A percentile compares a stretch with the other conserved stretches of the same genome.
Conservation (phyloP, 2,797 vertebrate species). For the Syndactyla subalaris region DNA sequence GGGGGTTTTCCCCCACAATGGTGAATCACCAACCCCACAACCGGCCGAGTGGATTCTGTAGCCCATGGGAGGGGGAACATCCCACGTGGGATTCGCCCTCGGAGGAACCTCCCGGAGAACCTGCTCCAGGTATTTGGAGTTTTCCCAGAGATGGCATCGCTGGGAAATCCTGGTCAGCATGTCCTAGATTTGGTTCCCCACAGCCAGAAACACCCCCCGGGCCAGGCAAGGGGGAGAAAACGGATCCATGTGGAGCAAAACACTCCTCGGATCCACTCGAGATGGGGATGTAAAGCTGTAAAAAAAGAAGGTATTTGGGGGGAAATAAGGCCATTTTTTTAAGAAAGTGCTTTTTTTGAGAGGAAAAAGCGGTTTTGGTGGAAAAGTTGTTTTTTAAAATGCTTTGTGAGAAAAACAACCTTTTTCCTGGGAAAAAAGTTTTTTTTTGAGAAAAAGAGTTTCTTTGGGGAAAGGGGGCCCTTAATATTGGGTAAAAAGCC, state of each 20-base stretch:
- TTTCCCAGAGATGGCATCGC: not conserved
- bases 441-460: not conserved
- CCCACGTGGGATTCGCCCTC: not conserved
- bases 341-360: not conserved
- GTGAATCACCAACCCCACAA: not conserved
- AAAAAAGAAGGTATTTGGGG: not conserved
- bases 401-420: not conserved
- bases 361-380: not conserved
- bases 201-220: not conserved
- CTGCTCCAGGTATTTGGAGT: not conserved
- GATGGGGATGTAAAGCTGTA: not conserved
- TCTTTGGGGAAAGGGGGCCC: not conserved
- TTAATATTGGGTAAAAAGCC: not conserved
- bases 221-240: not conserved
- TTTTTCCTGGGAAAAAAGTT: not conserved
- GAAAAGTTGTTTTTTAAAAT: not conserved
- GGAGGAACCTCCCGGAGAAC: not conserved
- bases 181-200: not conserved
- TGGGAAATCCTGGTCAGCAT: not conserved
- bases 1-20: not conserved
- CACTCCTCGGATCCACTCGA: rapidly evolving
- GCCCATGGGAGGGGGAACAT: not conserved
- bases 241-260: not conserved
- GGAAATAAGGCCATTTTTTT: not conserved
- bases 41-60: not conserved